A percentile compares a stretch with the other conserved stretches of the same genome.
Conservation (phyloP, 2,113 vertebrate species). For the Piprites chloris region DNA sequence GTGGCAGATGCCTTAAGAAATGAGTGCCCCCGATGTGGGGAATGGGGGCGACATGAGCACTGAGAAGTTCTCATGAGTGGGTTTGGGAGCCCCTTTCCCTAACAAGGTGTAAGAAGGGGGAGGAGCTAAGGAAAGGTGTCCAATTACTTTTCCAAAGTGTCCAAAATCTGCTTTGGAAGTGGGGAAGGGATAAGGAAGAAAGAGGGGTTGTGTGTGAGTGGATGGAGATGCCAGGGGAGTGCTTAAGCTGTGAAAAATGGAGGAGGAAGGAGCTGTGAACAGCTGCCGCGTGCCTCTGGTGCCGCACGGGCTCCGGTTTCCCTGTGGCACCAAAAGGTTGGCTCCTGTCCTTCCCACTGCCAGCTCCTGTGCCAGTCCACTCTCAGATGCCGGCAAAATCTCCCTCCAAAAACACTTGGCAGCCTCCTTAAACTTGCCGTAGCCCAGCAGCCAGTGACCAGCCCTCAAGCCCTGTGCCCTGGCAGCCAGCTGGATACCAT, state of each 20-base stretch:
- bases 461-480: accelerated
- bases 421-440: accelerated
- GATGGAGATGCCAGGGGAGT: background rate
- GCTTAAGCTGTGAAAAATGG: conserved; percentile 50
- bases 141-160: background rate
- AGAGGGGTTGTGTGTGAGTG: background rate
- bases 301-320: background rate
- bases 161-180: background rate
- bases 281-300: background rate
- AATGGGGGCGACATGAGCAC: accelerated
- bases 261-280: conserved; percentile 25
- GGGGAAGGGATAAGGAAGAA: background rate
- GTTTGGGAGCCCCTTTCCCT: background rate
- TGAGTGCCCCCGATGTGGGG: background rate
- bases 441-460: background rate
- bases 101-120: background rate
- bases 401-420: accelerated
- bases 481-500: accelerated
- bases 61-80: background rate
- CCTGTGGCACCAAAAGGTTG: background rate
- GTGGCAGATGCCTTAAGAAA: background rate
- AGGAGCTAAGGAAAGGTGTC: background rate
- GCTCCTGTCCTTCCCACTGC: background rate
- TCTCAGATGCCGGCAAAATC: accelerated
- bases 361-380: accelerated